Evolutionary conservation across 2,888 invertebrate species (phyloP).

Genomic region (Helleia helle): DNA sequence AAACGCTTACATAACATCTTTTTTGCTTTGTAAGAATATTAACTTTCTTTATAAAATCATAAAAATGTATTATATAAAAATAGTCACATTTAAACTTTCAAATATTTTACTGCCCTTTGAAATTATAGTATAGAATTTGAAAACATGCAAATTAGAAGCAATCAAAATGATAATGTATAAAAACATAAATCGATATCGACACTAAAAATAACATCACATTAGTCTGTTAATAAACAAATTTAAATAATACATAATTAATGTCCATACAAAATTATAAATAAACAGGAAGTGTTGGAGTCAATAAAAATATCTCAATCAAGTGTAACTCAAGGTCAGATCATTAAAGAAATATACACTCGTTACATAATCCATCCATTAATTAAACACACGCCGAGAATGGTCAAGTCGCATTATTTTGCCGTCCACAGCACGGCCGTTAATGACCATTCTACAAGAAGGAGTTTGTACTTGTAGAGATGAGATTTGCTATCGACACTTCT

Average conservation of each 20-base stretch:
- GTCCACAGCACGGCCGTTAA: conserved; percentile 25
- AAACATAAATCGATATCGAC: too few species aligned
- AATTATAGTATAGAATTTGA: too few species aligned
- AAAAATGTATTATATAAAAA: too few species aligned
- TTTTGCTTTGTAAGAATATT: too few species aligned
- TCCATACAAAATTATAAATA: conserved; percentile 21
- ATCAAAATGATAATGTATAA: not conserved
- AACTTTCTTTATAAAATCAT: too few species aligned
- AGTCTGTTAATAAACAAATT: conserved; percentile 11
- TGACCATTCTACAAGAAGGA: conserved; percentile 45
- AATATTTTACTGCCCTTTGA: too few species aligned
- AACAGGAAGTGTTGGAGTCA: conserved; percentile 34
- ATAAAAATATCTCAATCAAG: conserved; percentile 61
- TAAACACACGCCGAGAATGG: conserved; percentile 50
- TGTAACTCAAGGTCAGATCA: conserved; percentile 48
- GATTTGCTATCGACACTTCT: conserved; percentile 1
- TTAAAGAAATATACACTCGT: conserved; percentile 46
- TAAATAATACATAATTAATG: conserved; percentile 10
- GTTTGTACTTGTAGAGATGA: conserved; percentile 1
- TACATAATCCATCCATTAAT: conserved; percentile 60
- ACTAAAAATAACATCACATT: too few species aligned
- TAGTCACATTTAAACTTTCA: too few species aligned
- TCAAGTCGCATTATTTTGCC: conserved; percentile 36
- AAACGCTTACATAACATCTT: too few species aligned
- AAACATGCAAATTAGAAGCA: too few species aligned